Base-by-base conservation (phyloP, 2,797 vertebrate genomes). In the Tachyglossus aculeatus region DNA sequence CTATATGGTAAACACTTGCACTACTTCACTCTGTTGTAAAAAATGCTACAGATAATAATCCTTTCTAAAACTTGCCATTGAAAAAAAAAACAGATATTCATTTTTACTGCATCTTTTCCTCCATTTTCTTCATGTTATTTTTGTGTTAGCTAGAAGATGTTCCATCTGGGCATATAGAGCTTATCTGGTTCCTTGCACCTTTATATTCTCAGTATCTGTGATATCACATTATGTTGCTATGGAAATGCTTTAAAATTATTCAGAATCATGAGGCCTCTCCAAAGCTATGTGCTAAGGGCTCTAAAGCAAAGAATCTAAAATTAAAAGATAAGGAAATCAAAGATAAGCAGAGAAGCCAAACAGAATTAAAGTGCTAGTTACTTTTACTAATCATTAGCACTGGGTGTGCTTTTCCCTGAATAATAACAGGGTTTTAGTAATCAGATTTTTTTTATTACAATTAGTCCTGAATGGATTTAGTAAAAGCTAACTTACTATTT, bases 171-270 rank as follows among this genome's bases (percentile, higher is more conserved):
- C 24, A 67, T 48, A 31, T 18, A 48, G 2, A 10, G 45, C 67
- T 77, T 41, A 65, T 44, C 56, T 24, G 55, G 67, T 77, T 73
- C 59, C 57, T 40, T 67, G 9, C 58, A 50, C 53, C 71, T 81
- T 80, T 78, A 55, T 75, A 68, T 71, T 78, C 69, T 25, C n/a
- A 78, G 71, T 64, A 77, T 71, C 80, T 86, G 55, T 15, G 25
- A 37, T 39, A 72, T 83, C 80, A 74, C 38, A 71, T 78, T 43
- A 54, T 40, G 86, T 91, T 92, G 68, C 83, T 82, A 90, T 91
- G 81, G 84, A 56, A 79, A 88, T 65, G 76, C 61, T 83, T 80
- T 19, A 56, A 80, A 90, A 89, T 88, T 83, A 88, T 80, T 88
- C 73, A 52, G 68, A 74, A 78, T 86, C 81, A 86, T 19, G 47